phyloP scores from a whole-genome alignment of 2,888 invertebrate genomes.

The Hyposoter dolosus region DNA sequence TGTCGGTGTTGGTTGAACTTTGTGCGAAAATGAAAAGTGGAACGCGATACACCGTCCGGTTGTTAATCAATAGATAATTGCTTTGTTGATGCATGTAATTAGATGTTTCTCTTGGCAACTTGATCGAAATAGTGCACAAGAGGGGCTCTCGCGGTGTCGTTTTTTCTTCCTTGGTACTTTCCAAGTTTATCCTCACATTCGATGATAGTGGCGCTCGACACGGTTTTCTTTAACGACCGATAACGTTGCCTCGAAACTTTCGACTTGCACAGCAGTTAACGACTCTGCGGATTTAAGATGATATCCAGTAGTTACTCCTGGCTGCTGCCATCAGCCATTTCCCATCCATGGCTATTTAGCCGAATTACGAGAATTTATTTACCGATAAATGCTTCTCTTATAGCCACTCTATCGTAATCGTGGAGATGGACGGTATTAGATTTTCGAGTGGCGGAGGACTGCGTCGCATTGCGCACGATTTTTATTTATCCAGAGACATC shows the following conservation, averaged over 20 bases:
- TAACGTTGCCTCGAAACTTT: constrained; percentile 44
- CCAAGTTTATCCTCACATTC: constrained; percentile 15
- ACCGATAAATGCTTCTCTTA: background rate
- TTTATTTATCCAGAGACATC: background rate
- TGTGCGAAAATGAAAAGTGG: constrained; percentile 28
- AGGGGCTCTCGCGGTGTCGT: background rate
- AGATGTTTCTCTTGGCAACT: constrained; percentile 54
- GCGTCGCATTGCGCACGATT: constrained; percentile 7
- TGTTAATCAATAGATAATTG: constrained; percentile 44
- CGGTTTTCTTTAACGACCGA: constrained; percentile 46
- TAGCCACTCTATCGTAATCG: constrained; percentile 1
- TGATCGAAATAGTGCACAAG: constrained; percentile 29
- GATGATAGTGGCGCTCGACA: constrained; percentile 22
- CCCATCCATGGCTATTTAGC: background rate
- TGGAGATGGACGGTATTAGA: background rate
- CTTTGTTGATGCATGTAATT: constrained; percentile 30
- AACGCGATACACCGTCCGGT: constrained; percentile 36
- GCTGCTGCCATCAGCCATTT: background rate
- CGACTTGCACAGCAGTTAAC: constrained; percentile 30
- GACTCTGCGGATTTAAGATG: constrained; percentile 13
- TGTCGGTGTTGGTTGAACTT: constrained; percentile 6
- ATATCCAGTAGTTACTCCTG: constrained; percentile 22
- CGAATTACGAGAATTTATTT: constrained; percentile 27
- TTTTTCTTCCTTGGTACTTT: background rate
- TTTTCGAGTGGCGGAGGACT: background rate